A percentile compares a stretch with the other conserved stretches of the same genome.
These are phyloP conservation scores for Gallinago jamesoni DNA, from an alignment of 2,113 vertebrate species.

Conservation along the genomic window DNA sequence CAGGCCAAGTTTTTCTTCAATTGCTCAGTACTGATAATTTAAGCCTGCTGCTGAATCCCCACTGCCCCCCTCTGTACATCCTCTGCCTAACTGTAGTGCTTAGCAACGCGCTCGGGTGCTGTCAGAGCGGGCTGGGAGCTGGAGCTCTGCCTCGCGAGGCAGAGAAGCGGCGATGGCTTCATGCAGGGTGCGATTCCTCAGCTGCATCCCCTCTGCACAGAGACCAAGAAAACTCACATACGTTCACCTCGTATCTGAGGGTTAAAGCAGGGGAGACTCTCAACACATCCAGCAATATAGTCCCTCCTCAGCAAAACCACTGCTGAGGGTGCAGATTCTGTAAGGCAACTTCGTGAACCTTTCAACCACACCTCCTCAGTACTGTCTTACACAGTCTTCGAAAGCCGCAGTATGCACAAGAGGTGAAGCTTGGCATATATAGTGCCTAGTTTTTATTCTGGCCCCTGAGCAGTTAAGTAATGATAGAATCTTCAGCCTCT, in stretches of 20 bases:
- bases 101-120: neutral
- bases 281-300: neutral
- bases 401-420: neutral
- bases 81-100: neutral
- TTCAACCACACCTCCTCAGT: neutral
- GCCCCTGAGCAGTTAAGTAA: neutral
- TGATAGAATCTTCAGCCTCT: neutral
- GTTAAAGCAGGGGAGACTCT: neutral
- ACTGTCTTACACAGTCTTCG: neutral
- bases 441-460: neutral
- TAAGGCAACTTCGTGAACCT: neutral
- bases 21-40: constrained; percentile 22
- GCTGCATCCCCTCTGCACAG: neutral
- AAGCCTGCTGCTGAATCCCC: constrained; percentile 54
- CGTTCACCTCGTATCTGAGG: neutral
- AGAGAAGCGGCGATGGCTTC: neutral
- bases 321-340: neutral
- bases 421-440: neutral
- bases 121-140: neutral
- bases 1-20: neutral
- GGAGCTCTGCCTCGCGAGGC: neutral
- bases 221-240: neutral
- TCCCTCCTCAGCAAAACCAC: neutral
- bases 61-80: constrained; percentile 55
- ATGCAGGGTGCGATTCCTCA: neutral